These are phyloP conservation scores for Aelia acuminata DNA, from an alignment of 2,888 invertebrate species.

Conservation along the genomic window DNA sequence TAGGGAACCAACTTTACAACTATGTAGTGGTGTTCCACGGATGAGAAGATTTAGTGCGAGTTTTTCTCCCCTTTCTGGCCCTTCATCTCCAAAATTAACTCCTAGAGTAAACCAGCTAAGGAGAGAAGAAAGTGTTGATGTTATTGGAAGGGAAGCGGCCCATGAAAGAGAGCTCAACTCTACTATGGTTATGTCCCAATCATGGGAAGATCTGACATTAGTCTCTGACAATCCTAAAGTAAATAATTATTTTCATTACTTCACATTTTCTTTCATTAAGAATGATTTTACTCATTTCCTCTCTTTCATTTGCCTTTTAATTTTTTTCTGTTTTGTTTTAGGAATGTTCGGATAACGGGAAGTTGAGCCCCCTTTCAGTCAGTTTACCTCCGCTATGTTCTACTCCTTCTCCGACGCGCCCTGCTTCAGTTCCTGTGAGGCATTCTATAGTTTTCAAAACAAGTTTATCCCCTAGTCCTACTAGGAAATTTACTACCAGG, in stretches of 20 bases:
- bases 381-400: constrained; percentile 57
- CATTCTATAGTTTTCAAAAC: constrained; percentile 70
- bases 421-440: constrained; percentile 71
- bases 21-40: constrained; percentile 71
- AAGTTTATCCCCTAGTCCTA: constrained; percentile 85
- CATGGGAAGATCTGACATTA: constrained; percentile 91
- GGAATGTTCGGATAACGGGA: constrained; percentile 66
- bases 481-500: constrained; percentile 74
- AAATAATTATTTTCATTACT: constrained; percentile 14
- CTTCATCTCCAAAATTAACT: constrained; percentile 77
- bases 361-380: constrained; percentile 70
- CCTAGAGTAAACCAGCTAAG: constrained; percentile 90
- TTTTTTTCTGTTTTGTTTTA: constrained; percentile 32
- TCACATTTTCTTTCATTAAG: too few species aligned
- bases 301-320: neutral
- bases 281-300: neutral
- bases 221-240: constrained; percentile 72
- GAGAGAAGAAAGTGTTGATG: constrained; percentile 91
- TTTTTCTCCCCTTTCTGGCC: constrained; percentile 75
- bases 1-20: constrained; percentile 61
- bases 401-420: constrained; percentile 77
- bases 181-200: constrained; percentile 94
- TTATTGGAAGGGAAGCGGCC: constrained; percentile 87
- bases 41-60: constrained; percentile 92
- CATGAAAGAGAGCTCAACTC: constrained; percentile 93